These are phyloP conservation scores for Leptonema lineaticorne DNA, from an alignment of 1,140 invertebrate genomes.

Conservation along the genomic window DNA sequence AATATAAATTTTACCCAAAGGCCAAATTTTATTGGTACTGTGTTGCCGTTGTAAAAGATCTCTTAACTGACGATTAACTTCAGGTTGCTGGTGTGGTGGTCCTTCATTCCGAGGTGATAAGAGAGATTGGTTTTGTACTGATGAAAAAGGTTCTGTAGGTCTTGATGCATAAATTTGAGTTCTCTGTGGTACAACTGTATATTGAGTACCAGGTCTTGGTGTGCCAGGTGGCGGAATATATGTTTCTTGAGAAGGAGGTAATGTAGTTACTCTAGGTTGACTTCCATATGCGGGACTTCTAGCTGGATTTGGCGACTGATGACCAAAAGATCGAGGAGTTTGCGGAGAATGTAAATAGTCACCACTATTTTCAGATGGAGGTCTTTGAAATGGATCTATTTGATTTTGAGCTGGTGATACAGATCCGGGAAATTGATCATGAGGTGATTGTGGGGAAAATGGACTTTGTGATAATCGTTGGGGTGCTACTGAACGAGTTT, in stretches of 20 bases:
- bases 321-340: slow-evolving; percentile 46
- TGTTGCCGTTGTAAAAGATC: slow-evolving; percentile 80
- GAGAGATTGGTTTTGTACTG: slow-evolving; percentile 18
- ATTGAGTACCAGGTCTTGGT: slow-evolving; percentile 48
- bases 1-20: slow-evolving; percentile 47
- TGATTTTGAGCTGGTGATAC: slow-evolving; percentile 34
- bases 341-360: slow-evolving; percentile 49
- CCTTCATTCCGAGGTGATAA: slow-evolving; percentile 44
- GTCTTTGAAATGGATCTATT: slow-evolving; percentile 40
- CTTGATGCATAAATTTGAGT: slow-evolving; percentile 38
- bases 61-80: slow-evolving; percentile 72
- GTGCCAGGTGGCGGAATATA: slow-evolving; percentile 57
- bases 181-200: slow-evolving; percentile 28
- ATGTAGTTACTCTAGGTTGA: slow-evolving; percentile 23
- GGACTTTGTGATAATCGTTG: slow-evolving; percentile 43
- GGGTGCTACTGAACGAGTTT: slow-evolving; percentile 15
- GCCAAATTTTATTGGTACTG: slow-evolving; percentile 51
- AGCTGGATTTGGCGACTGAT: slow-evolving; percentile 40
- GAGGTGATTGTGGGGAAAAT: slow-evolving; percentile 54
- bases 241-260: slow-evolving; percentile 44
- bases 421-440: slow-evolving; percentile 53
- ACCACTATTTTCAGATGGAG: slow-evolving; percentile 47
- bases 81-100: slow-evolving; percentile 44
- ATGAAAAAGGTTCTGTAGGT: slow-evolving; percentile 35
- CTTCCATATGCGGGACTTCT: slow-evolving; percentile 34